phyloP scores from a whole-genome alignment of 1,140 invertebrate species.

The Mamestra configurata region DNA sequence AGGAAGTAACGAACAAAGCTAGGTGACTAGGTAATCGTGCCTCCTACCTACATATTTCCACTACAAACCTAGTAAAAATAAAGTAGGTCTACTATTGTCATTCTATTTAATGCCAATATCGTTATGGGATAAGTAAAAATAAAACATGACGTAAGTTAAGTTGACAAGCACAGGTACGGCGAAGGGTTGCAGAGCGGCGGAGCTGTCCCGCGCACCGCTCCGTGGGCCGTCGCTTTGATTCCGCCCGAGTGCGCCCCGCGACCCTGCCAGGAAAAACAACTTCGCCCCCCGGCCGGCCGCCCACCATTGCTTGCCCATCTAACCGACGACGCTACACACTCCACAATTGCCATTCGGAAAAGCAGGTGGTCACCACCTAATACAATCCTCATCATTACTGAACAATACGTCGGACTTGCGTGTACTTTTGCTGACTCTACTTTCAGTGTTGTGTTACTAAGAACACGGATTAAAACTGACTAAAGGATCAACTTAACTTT shows the following conservation, averaged over 20 bases:
- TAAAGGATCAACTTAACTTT: neutral
- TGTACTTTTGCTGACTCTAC: neutral
- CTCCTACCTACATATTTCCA: neutral
- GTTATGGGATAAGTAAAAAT: slow-evolving; percentile 46
- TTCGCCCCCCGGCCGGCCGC: slow-evolving; percentile 57
- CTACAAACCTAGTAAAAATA: slow-evolving; percentile 10
- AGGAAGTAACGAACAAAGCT: neutral
- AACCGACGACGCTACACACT: slow-evolving; percentile 37
- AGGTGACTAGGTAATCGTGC: neutral
- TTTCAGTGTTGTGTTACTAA: slow-evolving; percentile 18
- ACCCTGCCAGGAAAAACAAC: slow-evolving; percentile 52
- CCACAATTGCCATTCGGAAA: slow-evolving; percentile 25
- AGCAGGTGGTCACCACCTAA: slow-evolving; percentile 29
- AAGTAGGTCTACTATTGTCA: slow-evolving; percentile 1
- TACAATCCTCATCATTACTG: slow-evolving; percentile 9
- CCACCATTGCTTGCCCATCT: slow-evolving; percentile 51
- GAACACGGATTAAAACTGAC: neutral
- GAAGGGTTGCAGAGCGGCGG: slow-evolving; percentile 50
- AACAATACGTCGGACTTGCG: neutral
- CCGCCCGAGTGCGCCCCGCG: slow-evolving; percentile 56
- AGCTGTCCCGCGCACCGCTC: slow-evolving; percentile 62
- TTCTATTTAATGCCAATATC: slow-evolving; percentile 20
- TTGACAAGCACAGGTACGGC: slow-evolving; percentile 53
- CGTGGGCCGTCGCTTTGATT: slow-evolving; percentile 58
- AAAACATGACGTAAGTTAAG: slow-evolving; percentile 60